Evolutionary conservation across 1,140 invertebrate species (phyloP).

Genomic region (Drosophila asahinai): DNA sequence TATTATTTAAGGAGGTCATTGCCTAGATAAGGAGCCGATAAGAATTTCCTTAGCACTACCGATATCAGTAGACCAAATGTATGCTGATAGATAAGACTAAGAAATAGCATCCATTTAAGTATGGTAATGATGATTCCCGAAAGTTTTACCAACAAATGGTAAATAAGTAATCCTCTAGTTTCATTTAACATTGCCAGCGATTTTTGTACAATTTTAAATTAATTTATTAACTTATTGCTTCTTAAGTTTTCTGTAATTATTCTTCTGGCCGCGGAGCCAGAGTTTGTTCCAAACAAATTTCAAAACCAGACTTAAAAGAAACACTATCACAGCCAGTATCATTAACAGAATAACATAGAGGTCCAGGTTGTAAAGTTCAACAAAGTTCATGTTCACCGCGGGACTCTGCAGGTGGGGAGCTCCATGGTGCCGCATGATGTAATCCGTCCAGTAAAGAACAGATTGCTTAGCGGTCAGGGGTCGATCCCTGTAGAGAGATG

Average conservation of each 20-base stretch:
- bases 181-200: neutral
- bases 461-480: constrained; percentile 78
- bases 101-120: neutral
- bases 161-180: too few species aligned
- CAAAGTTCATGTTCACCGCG: constrained; percentile 52
- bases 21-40: neutral
- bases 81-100: neutral
- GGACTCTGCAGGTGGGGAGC: constrained; percentile 82
- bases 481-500: constrained; percentile 69
- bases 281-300: constrained; percentile 23
- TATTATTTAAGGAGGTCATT: neutral
- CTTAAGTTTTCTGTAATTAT: constrained; percentile 12
- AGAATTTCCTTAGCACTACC: neutral
- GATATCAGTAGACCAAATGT: neutral
- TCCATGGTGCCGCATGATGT: constrained; percentile 85
- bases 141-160: neutral
- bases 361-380: constrained; percentile 71
- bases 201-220: neutral
- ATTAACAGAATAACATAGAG: constrained; percentile 50
- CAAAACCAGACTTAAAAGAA: constrained; percentile 10
- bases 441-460: constrained; percentile 85
- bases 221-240: constrained; percentile 2
- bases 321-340: neutral
- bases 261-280: neutral
- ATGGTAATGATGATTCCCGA: neutral